Percentiles rank a stretch among this genome's conserved stretches.
Evolutionary conservation across 2,888 invertebrate species (phyloP).

Genomic region (Strigamia maritima): DNA sequence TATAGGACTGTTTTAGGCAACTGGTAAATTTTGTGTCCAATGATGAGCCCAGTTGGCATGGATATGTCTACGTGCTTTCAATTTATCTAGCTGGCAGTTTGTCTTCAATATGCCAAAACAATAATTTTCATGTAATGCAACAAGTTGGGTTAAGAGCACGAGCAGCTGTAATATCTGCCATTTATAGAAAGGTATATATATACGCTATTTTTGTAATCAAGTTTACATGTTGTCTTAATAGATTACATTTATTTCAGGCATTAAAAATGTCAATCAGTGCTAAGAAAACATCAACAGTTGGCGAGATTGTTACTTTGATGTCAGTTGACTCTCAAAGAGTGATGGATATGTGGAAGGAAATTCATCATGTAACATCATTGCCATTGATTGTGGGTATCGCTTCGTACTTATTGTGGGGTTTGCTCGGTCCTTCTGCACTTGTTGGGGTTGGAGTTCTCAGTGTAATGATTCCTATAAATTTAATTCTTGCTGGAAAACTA

Average conservation of each 20-base stretch:
- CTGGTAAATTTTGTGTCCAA: conserved; percentile 41
- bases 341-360: conserved; percentile 49
- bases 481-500: conserved; percentile 14
- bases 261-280: conserved; percentile 53
- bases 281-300: conserved; percentile 53
- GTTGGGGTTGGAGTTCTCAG: conserved; percentile 56
- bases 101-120: conserved; percentile 45
- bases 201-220: too few relatives aligned
- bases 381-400: conserved; percentile 45
- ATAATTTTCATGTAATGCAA: conserved; percentile 46
- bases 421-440: conserved; percentile 55
- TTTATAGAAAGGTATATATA: conserved; percentile 51
- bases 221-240: too few relatives aligned
- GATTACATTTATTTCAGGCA: conserved; percentile 46
- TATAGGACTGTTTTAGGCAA: too few relatives aligned
- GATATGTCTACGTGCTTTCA: conserved; percentile 38
- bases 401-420: conserved; percentile 53
- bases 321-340: conserved; percentile 54
- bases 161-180: conserved; percentile 48
- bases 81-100: conserved; percentile 41
- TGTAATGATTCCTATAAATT: conserved; percentile 50
- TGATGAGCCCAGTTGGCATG: conserved; percentile 41
- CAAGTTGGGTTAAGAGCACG: conserved; percentile 48
- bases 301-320: conserved; percentile 58
- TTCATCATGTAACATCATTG: conserved; percentile 50